Evolutionary conservation across 2,113 vertebrate species (phyloP), one percentile per base, ranked within the genome.

Genomic region (Morone saxatilis): DNA sequence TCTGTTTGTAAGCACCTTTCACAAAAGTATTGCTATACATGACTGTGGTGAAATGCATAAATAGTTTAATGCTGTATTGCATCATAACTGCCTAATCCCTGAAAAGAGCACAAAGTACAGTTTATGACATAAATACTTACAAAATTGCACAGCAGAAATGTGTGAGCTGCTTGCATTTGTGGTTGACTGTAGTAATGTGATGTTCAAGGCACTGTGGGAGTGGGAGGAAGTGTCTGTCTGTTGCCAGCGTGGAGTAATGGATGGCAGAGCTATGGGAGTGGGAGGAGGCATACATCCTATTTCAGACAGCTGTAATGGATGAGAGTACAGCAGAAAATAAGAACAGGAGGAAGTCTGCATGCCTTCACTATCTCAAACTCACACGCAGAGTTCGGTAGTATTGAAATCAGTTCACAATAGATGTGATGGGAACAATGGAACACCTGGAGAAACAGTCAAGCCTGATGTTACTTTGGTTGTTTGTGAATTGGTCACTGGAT

Each of bases 271-370:
- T 89, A 87, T 89, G 90, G 85, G 88, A 89, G 93, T 93, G 91
- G 93, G 93, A 89, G 93, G 93, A 93, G 90, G 89, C 83, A 89
- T 78, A 86, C 90, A 90, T 94, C 91, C 93, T 86, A 81, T 89
- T 91, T 87, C 84, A 93, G 93, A 93, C 94, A 94, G 92, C 88
- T 91, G 91, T 94, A 94, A 94, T 93, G 90, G 92, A 94, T 93
- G 92, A 91, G 89, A 91, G 86, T 88, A 86, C 88, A 89, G 88
- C 83, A 72, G 83, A 91, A 90, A 86, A 87, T 80, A 84, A 93
- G 80, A 90, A 80, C 78, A 82, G 78, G 84, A 87, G 89, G 90
- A 90, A 88, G 90, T 83, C 88, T 87, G 91, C 82, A 11, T 81
- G 86, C 84, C 70, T 73, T 84, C 75, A 76, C 84, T 84, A 85